These are phyloP conservation scores for Suricata suricatta DNA, from an alignment of 2,113 vertebrate genomes.

Conservation along the genomic window DNA sequence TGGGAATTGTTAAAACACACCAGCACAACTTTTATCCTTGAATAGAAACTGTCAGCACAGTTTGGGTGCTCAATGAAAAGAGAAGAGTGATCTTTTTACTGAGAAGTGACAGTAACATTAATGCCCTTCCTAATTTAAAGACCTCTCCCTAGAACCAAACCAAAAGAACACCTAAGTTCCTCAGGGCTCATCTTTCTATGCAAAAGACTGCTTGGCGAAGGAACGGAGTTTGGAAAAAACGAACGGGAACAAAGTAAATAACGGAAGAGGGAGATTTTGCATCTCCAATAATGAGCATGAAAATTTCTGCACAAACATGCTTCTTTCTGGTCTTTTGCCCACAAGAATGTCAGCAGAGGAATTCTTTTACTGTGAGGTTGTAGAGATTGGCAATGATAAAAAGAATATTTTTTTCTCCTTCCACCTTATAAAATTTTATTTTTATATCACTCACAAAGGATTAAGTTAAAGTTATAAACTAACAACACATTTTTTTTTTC, in stretches of 20 bases:
- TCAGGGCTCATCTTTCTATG: background rate
- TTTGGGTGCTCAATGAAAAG: background rate
- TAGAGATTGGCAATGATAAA: background rate
- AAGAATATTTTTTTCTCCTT: background rate
- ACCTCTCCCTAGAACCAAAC: background rate
- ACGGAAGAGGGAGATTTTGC: background rate
- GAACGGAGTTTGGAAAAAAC: background rate
- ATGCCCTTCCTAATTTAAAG: background rate
- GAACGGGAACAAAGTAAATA: background rate
- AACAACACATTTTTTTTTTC: conserved; percentile 26
- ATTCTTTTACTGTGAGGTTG: background rate
- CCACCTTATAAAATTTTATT: background rate
- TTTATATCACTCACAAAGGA: conserved; percentile 12
- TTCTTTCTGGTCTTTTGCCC: background rate
- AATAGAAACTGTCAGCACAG: conserved; percentile 13
- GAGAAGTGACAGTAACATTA: background rate
- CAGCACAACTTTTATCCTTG: background rate
- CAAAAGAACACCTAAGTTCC: background rate
- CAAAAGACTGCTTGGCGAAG: background rate
- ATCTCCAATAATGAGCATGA: background rate
- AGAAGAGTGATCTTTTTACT: background rate
- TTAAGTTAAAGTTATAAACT: conserved; percentile 34
- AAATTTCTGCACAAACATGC: background rate
- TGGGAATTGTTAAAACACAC: background rate
- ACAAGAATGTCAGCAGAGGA: background rate